Conservation (phyloP, 2,797 vertebrate species). For the Scolopax bukidnonensis region DNA sequence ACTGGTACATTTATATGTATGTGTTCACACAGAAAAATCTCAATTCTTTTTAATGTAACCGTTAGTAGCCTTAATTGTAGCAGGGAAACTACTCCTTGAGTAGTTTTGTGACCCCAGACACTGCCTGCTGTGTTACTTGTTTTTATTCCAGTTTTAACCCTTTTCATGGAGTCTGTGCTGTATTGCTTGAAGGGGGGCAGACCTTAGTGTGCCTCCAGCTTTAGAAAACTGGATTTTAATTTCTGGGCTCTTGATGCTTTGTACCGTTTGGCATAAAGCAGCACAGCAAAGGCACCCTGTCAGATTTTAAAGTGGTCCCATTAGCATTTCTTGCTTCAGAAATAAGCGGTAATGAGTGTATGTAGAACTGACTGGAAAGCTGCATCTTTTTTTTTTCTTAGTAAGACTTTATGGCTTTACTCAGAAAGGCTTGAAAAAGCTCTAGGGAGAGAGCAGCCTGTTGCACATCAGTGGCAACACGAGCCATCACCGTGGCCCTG, state of each 20-base stretch:
- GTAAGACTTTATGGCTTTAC: background rate
- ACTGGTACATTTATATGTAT: background rate
- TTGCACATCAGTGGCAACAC: background rate
- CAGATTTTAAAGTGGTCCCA: background rate
- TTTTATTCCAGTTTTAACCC: constrained; percentile 32
- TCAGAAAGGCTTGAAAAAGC: background rate
- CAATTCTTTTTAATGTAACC: background rate
- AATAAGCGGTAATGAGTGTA: background rate
- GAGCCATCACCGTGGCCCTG: rapidly evolving
- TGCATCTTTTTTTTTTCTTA: background rate
- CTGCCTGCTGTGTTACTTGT: constrained; percentile 12
- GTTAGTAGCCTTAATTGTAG: background rate
- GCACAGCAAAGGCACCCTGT: rapidly evolving
- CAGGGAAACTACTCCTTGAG: background rate
- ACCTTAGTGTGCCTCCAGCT: background rate
- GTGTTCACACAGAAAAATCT: background rate
- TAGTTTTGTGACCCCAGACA: background rate
- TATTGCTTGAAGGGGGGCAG: background rate
- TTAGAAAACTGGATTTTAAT: background rate
- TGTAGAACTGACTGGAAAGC: background rate
- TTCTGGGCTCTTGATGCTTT: background rate
- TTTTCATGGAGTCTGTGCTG: background rate
- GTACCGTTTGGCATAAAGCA: background rate
- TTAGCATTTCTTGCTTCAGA: background rate
- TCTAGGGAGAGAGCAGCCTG: background rate